Evolutionary conservation across 2,888 invertebrate species (phyloP), one percentile per base, ranked within the genome.

Genomic region (Drosophila paranaensis): DNA sequence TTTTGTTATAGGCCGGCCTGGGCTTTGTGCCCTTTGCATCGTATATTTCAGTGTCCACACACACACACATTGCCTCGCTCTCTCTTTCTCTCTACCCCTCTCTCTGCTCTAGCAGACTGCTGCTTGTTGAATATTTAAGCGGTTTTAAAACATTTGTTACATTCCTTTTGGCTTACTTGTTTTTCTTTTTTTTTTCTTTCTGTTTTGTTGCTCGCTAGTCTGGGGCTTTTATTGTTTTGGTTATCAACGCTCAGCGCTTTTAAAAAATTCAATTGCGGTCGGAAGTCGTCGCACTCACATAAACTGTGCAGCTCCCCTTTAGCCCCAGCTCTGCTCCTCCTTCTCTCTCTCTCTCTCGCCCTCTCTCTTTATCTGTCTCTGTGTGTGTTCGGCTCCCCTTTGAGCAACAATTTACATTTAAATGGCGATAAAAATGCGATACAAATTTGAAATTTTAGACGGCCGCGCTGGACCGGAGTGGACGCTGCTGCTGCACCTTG

Each of bases 201-300:
- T 33, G 30, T 58, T 35, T 42, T 16, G 30, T 11, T 53, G 55
- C 43, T 42, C 63, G 62, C 73, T 67, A 74, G 65, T 66, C 54
- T 60, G 69, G 81, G 78, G 67, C 72, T 90, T 90, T 86, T 86
- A 86, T 86, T 90, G 85, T 90, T 86, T 89, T 81, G 83, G 90
- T 87, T 87, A 87, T 90, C 86, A 87, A 87, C 90, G 90, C 89
- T 87, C 89, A 89, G 82, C 76, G 85, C 82, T 87, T 89, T 87
- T 90, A 89, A 87, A 87, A 87, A 90, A 90, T 87, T 90, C 86
- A 90, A 89, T 87, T 87, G 86, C 78, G 86, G 86, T 90, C 90
- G 86, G 90, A 87, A 87, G 90, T 89, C 90, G 87, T 81, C 85
- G 87, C 85, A 86, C 81, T 86, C 80, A 56, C 90, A 85, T 88